Conservation (phyloP, 2,797 vertebrate genomes). For the Heliangelus exortis region DNA sequence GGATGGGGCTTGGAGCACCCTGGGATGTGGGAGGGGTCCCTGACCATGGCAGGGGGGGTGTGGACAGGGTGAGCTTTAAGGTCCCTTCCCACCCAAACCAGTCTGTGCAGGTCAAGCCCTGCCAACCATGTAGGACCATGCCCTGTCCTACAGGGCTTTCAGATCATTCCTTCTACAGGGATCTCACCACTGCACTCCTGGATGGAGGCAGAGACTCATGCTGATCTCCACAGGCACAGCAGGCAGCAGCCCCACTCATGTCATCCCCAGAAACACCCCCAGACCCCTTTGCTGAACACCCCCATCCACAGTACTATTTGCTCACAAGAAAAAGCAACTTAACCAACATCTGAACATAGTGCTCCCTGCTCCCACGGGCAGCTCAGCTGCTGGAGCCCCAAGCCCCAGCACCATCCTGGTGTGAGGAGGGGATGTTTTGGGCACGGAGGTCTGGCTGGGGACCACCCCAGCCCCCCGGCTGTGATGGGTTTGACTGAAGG, state of each 20-base stretch:
- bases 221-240: background rate
- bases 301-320: background rate
- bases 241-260: too few species aligned
- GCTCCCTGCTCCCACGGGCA: background rate
- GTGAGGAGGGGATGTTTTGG: background rate
- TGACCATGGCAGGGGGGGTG: too few species aligned
- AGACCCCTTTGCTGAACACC: background rate
- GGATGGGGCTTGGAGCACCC: too few species aligned
- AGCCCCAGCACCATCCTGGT: background rate
- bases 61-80: too few species aligned
- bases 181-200: background rate
- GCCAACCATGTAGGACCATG: rapidly evolving
- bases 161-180: background rate
- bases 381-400: background rate
- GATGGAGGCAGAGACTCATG: rapidly evolving
- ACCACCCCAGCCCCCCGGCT: constrained; percentile 24
- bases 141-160: background rate
- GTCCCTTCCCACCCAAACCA: too few species aligned
- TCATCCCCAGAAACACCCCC: background rate
- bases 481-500: constrained; percentile 75
- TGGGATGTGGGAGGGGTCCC: too few species aligned
- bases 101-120: background rate
- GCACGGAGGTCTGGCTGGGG: constrained; percentile 3
- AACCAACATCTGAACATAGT: background rate
- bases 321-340: background rate